Evolutionary conservation across 2,797 vertebrate genomes (phyloP).

Genomic region (Clarias fuscus): DNA sequence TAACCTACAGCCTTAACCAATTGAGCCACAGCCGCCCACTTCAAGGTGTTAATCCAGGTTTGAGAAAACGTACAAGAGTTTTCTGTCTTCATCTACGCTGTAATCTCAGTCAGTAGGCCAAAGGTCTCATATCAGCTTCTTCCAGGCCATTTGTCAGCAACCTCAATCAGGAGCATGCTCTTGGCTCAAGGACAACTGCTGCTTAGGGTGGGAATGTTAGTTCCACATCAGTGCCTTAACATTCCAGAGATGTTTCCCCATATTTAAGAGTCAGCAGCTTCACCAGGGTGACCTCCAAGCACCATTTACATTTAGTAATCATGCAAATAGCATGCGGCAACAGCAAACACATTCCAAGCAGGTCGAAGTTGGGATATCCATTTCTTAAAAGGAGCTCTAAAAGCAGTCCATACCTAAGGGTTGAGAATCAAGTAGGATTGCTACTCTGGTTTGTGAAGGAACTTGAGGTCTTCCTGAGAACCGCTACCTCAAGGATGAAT

Average conservation of each 20-base stretch:
- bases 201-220: constrained; percentile 62
- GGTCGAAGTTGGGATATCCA: constrained; percentile 7
- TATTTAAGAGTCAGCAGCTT: constrained; percentile 54
- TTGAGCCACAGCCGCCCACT: too few relatives aligned
- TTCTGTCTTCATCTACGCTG: constrained; percentile 53
- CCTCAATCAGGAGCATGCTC: constrained; percentile 48
- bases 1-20: too few relatives aligned
- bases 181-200: constrained; percentile 71
- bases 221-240: constrained; percentile 62
- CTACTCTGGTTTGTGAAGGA: constrained; percentile 26
- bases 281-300: constrained; percentile 58
- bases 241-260: constrained; percentile 60
- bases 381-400: constrained; percentile 18
- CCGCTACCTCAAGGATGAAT: constrained; percentile 40
- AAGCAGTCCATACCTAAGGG: background rate
- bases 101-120: constrained; percentile 60
- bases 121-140: constrained; percentile 60
- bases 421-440: constrained; percentile 21
- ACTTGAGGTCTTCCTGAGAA: background rate
- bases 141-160: constrained; percentile 63
- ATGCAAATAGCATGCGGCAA: constrained; percentile 16
- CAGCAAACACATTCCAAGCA: constrained; percentile 2
- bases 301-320: constrained; percentile 52
- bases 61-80: constrained; percentile 16
- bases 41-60: constrained; percentile 13